phyloP scores from a whole-genome alignment of 2,797 vertebrate genomes.

The Amblyopsis hoosieri region DNA sequence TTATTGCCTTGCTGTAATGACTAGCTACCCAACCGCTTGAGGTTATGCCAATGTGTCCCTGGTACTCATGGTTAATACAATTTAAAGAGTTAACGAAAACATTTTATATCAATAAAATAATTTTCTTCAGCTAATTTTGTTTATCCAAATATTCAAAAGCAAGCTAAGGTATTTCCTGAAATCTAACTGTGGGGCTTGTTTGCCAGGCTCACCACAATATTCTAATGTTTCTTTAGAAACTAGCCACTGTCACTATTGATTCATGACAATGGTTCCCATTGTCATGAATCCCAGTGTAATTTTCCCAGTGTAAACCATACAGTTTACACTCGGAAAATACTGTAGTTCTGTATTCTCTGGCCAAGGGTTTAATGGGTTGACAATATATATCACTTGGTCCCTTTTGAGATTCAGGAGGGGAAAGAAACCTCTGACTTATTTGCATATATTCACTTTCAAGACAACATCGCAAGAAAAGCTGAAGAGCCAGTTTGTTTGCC shows the following conservation, averaged over 20 bases:
- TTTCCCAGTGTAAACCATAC: too few species aligned
- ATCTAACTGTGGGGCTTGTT: too few species aligned
- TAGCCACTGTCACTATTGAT: too few species aligned
- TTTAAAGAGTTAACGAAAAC: too few species aligned
- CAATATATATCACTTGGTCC: constrained; percentile 19
- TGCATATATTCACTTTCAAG: constrained; percentile 30
- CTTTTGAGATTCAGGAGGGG: constrained; percentile 6
- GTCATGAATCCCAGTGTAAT: too few species aligned
- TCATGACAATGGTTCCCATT: too few species aligned
- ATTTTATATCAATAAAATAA: too few species aligned
- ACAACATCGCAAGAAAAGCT: constrained; percentile 29
- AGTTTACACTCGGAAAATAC: background rate
- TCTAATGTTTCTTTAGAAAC: too few species aligned
- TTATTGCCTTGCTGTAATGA: constrained; percentile 61
- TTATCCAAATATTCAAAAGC: background rate
- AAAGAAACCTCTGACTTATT: constrained; percentile 4
- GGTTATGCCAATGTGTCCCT: constrained; percentile 26
- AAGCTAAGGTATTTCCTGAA: background rate
- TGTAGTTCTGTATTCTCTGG: background rate
- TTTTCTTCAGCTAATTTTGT: background rate
- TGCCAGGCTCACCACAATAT: too few species aligned
- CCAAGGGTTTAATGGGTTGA: background rate
- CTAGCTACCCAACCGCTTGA: constrained; percentile 35
- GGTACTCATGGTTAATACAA: constrained; percentile 13
- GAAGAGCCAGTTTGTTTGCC: background rate